These are phyloP conservation scores for Pasiphila rectangulata DNA, from an alignment of 2,888 invertebrate genomes.

Conservation along the genomic window DNA sequence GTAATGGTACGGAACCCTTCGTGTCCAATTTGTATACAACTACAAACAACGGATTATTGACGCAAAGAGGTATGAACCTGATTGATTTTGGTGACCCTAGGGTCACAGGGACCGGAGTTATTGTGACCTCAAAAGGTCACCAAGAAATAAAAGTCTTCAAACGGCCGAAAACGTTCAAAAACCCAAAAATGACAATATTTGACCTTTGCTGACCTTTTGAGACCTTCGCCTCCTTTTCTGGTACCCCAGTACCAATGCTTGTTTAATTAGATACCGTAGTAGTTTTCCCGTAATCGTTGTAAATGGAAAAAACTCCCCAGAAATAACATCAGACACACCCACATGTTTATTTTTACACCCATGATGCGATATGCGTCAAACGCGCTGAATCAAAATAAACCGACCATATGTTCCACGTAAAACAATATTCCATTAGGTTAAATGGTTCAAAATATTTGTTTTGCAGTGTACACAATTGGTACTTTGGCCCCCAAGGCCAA, in stretches of 20 bases:
- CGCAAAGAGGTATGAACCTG: too few species aligned
- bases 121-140: too few species aligned
- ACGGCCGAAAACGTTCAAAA: too few species aligned
- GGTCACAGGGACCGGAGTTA: too few species aligned
- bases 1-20: too few species aligned
- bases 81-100: too few species aligned
- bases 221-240: too few species aligned
- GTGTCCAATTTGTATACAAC: too few species aligned
- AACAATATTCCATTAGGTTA: constrained; percentile 47
- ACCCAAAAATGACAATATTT: too few species aligned
- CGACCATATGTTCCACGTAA: constrained; percentile 36
- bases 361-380: constrained; percentile 14
- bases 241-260: not conserved
- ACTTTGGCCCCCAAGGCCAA: constrained; percentile 40
- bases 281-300: not conserved
- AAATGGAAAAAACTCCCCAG: not conserved
- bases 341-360: constrained; percentile 1
- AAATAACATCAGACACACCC: constrained; percentile 11
- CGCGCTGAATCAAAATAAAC: constrained; percentile 35
- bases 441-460: constrained; percentile 53
- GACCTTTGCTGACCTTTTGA: too few species aligned
- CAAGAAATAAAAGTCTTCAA: too few species aligned
- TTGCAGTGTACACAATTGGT: constrained; percentile 34
- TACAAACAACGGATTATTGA: too few species aligned
- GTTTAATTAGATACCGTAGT: not conserved